phyloP scores from a whole-genome alignment of 2,888 invertebrate species.

The Atrina japonica region DNA sequence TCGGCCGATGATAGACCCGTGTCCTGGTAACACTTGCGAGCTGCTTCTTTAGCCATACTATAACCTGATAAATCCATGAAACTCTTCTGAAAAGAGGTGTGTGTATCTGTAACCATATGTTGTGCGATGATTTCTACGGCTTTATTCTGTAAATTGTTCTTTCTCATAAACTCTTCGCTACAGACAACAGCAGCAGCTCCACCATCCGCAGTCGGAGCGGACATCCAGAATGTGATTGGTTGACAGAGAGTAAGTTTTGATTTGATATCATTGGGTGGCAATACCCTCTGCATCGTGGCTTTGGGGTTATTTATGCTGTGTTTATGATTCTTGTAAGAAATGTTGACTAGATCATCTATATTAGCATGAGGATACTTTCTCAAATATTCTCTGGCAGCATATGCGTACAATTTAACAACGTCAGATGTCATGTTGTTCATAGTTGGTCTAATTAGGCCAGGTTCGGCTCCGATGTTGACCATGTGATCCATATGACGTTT shows the following conservation, averaged over 20 bases:
- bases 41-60: constrained; percentile 94
- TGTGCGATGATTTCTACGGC: constrained; percentile 98
- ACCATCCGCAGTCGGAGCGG: constrained; percentile 95
- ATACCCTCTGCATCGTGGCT: constrained; percentile 66
- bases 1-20: constrained; percentile 56
- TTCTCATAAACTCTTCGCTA: constrained; percentile 92
- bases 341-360: constrained; percentile 66
- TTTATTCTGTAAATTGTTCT: constrained; percentile 88
- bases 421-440: constrained; percentile 76
- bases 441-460: constrained; percentile 64
- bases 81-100: constrained; percentile 90
- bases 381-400: constrained; percentile 75
- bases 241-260: constrained; percentile 66
- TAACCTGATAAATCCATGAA: constrained; percentile 90
- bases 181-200: constrained; percentile 96
- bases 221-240: constrained; percentile 76
- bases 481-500: constrained; percentile 74
- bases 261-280: constrained; percentile 57
- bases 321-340: constrained; percentile 73
- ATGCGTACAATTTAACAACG: constrained; percentile 76
- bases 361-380: constrained; percentile 65
- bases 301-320: constrained; percentile 73
- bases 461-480: constrained; percentile 69
- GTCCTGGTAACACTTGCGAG: constrained; percentile 64
- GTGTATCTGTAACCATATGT: constrained; percentile 97